Evolutionary conservation across 2,888 invertebrate genomes (phyloP), one percentile per base, ranked within the genome.

Genomic region (Elmis aenea): DNA sequence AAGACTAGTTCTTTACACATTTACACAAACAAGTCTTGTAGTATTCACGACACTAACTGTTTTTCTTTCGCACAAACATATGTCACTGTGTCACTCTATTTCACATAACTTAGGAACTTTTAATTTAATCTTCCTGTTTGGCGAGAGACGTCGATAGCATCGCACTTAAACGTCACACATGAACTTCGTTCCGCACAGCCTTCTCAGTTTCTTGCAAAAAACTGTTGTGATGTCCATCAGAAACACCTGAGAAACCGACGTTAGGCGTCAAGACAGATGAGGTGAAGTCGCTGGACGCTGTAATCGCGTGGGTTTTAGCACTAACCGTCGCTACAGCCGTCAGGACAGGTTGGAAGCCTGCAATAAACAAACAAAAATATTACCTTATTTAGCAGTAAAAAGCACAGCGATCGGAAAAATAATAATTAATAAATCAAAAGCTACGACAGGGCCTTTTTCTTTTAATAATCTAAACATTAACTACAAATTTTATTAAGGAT

Each of bases 91-190:
- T 29, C 32, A 32, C 21, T 38, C 40, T 38, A 35, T 42, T 42
- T 46, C 45, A 43, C 46, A 51, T 42, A 61, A 61, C 64, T 63
- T 67, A 67, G 67, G 66, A 66, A 67, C 66, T 65, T 57, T 57
- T 33, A 43, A 49, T 37, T 69, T 58, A 57, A 54, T 54, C 56
- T 52, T 59, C 52, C 51, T 50, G 67, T 66, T 73, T 71, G 69
- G 57, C 60, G 55, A 72, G 70, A 66, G 73, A 72, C 50, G 71
- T 73, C 32, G 63, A 75, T 69, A 69, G 72, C 70, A 59, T 74
- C 75, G 56, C 72, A 73, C 64, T 74, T 75, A 62, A 76, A 68
- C 75, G 78, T 79, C 79, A 79, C 73, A 79, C 79, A 46, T 78
- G 74, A 46, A 78, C 77, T 57, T 76, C 76, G 43, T 73, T 58